A percentile compares a stretch with the other conserved stretches of the same genome.
phyloP scores from a whole-genome alignment of 1,140 invertebrate species.

The Zaprionus nigranus region DNA sequence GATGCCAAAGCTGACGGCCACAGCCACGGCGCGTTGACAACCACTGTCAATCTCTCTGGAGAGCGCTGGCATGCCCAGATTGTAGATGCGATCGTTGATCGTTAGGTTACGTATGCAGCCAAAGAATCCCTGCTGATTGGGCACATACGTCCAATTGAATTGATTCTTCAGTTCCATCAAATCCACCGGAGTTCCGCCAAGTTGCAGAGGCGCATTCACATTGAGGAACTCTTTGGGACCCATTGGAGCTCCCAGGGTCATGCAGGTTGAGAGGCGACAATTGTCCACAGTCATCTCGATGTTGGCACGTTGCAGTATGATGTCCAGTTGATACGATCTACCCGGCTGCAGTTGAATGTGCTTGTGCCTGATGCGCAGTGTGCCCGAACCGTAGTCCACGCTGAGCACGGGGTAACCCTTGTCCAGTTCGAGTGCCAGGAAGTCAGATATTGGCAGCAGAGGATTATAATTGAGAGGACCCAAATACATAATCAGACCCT shows the following conservation, averaged over 20 bases:
- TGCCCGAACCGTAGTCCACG: conserved; percentile 96
- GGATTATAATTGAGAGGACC: conserved; percentile 91
- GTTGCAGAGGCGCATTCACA: conserved; percentile 94
- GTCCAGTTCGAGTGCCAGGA: conserved; percentile 95
- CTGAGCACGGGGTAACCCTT: conserved; percentile 93
- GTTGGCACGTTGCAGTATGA: conserved; percentile 89
- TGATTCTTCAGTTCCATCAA: conserved; percentile 86
- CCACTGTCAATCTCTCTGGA: conserved; percentile 89
- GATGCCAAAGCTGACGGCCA: conserved; percentile 91
- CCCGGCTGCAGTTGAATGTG: conserved; percentile 91
- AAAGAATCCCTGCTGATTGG: conserved; percentile 88
- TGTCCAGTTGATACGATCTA: conserved; percentile 92
- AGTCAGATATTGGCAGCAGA: conserved; percentile 90
- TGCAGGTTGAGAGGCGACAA: conserved; percentile 89
- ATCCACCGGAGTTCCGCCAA: conserved; percentile 91
- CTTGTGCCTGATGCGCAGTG: conserved; percentile 89
- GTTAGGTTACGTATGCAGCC: conserved; percentile 95
- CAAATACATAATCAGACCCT: conserved; percentile 95
- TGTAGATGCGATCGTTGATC: conserved; percentile 91
- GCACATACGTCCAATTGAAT: conserved; percentile 88
- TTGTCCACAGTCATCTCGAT: conserved; percentile 92
- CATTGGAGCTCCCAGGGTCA: conserved; percentile 88
- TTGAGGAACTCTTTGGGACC: conserved; percentile 92
- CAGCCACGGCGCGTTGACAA: conserved; percentile 89
- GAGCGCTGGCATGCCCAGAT: conserved; percentile 90